Evolutionary conservation across 2,113 vertebrate genomes (phyloP).

Genomic region (Regulus satrapa): DNA sequence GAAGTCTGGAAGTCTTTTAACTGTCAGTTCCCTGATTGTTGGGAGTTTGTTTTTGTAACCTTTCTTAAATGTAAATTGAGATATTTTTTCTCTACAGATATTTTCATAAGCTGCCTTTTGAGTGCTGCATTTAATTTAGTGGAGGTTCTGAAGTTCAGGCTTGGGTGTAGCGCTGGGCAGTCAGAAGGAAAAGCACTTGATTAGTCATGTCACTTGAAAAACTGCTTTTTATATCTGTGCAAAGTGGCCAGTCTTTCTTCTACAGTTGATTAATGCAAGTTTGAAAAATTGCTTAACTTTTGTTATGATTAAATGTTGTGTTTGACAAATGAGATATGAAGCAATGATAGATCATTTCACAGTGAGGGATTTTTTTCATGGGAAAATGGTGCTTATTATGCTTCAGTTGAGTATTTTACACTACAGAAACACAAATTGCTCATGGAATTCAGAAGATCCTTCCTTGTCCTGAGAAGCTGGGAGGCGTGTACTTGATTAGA

Average conservation of each 20-base stretch:
- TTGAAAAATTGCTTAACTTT: background rate
- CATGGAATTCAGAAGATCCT: background rate
- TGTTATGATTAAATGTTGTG: background rate
- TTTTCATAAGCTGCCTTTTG: background rate
- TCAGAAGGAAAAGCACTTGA: background rate
- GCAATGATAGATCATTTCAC: conserved; percentile 5
- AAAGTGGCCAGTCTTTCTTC: background rate
- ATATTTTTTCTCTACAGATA: background rate
- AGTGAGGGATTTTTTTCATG: background rate
- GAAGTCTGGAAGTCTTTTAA: background rate
- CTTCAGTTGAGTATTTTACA: background rate
- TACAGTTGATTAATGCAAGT: background rate
- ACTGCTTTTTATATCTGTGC: background rate
- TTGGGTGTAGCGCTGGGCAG: background rate
- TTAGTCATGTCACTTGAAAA: background rate
- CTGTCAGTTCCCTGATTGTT: background rate
- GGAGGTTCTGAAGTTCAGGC: background rate
- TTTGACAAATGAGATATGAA: conserved; percentile 29
- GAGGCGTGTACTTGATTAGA: background rate
- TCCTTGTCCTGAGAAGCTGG: background rate
- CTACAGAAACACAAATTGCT: background rate
- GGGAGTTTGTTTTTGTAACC: background rate
- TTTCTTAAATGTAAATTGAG: background rate
- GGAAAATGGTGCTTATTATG: background rate
- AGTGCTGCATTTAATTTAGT: background rate